Base-by-base conservation (phyloP, 2,888 invertebrate genomes). In the Halictus quadricinctus region DNA sequence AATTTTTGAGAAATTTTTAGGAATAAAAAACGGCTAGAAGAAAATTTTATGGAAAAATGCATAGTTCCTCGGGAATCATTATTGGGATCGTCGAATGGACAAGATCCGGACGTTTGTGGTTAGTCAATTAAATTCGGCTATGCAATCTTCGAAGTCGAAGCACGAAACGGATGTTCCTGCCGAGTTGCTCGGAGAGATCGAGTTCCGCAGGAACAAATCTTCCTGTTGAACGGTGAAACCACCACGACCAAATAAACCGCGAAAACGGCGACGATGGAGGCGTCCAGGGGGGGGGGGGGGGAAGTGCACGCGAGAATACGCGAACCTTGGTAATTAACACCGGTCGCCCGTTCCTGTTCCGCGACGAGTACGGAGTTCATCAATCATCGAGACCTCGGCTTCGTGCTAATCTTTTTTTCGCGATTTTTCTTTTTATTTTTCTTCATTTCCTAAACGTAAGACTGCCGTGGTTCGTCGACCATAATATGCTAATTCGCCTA, bases 361-460 rank as follows among this genome's bases (percentile, higher is more conserved):
- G 10, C 18, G 25, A 48, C 10, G 70, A 74, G 25, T 64, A 36
- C 66, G 74, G 15, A 21, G 43, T 18, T 29, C 83, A 79, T 83
- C 75, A 54, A 84, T 84, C 84, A 83, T 83, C 79, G 46, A 25
- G 29, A 36, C 66, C 41, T 13, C 66, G 36, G 43, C 50, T 64
- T 12, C 50, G 66, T 76, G 73, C 58, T 64, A 15, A 64, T 29
- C 6, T 29, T 15, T 64, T 64, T 29, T 2, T 13, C 25, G 1
- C 5, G 7, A 13, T 12, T 12, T 60, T 60, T 64, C 64, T 64
- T 15, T 64, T 64, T 64, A 29, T 15, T 64, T 64, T 64, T 15
- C 15, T 64, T 29, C 29, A 7, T 25, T 64, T 29, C 64, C 64
- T 64, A 58, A 58, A 58, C 21, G 21, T 21, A 25, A 25, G 64